phyloP scores from a whole-genome alignment of 2,113 vertebrate genomes.

The Tretioscincus oriximinensis region DNA sequence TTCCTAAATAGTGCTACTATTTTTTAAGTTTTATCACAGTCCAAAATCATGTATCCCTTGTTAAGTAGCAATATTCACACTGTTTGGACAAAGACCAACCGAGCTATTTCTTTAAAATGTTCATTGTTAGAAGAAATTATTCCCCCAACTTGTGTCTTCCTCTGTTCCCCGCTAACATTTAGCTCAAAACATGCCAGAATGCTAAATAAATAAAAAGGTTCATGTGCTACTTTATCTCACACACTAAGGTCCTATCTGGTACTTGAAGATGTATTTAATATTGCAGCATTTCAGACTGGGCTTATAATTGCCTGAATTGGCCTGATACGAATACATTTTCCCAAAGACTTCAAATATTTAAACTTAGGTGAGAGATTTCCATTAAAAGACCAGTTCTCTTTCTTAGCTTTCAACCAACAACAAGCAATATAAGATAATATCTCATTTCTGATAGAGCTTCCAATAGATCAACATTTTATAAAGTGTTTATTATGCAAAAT shows the following conservation, averaged over 20 bases:
- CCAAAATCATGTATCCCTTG: not conserved
- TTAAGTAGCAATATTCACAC: not conserved
- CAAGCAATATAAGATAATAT: conserved; percentile 1
- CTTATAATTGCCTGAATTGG: not conserved
- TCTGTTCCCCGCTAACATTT: not conserved
- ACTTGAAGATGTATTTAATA: not conserved
- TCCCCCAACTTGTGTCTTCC: not conserved
- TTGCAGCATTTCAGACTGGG: not conserved
- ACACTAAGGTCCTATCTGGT: not conserved
- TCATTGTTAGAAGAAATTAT: not conserved
- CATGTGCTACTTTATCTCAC: not conserved
- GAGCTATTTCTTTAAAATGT: too few relatives aligned
- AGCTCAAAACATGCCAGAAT: not conserved
- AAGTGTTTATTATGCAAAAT: conserved; percentile 60
- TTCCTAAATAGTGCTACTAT: not conserved
- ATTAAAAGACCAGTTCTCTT: not conserved
- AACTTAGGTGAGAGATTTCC: too few relatives aligned
- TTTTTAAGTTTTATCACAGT: not conserved
- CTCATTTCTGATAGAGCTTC: not conserved
- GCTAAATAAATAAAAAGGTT: not conserved
- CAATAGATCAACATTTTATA: conserved; percentile 37
- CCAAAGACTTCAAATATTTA: not conserved
- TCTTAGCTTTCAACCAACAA: not conserved
- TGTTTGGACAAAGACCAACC: not conserved
- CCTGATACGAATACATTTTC: not conserved